Evolutionary conservation across 2,797 vertebrate genomes (phyloP).

Genomic region (Cryptoprocta ferox): DNA sequence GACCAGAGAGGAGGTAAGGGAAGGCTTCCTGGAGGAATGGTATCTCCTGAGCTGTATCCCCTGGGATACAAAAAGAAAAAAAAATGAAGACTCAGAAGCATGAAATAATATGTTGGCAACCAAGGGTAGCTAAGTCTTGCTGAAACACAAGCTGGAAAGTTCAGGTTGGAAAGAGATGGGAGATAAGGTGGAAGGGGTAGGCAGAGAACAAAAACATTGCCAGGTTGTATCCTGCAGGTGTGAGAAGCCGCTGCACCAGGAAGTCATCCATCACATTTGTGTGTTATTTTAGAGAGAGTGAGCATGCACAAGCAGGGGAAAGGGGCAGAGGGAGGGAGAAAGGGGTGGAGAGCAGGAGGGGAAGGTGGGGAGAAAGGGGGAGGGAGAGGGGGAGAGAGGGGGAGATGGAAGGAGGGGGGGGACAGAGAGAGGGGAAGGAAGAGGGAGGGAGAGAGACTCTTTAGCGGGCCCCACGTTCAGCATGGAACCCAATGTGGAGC

Average conservation of each 20-base stretch:
- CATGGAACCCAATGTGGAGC: too few relatives aligned
- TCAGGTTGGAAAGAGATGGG: neutral
- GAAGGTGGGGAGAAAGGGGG: fast-evolving
- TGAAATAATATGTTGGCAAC: neutral
- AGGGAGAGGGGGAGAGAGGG: too few relatives aligned
- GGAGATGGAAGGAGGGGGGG: fast-evolving
- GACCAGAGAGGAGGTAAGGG: neutral
- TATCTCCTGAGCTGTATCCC: neutral
- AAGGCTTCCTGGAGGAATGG: neutral
- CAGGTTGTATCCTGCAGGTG: neutral
- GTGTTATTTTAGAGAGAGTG: neutral
- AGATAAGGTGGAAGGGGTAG: neutral
- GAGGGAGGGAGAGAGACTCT: too few relatives aligned
- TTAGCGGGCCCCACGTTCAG: too few relatives aligned
- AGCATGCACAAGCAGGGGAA: too few relatives aligned
- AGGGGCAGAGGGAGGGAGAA: too few relatives aligned
- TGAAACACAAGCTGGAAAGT: neutral
- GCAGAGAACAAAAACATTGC: neutral
- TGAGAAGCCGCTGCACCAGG: neutral
- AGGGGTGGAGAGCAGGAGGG: too few relatives aligned
- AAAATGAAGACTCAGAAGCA: neutral
- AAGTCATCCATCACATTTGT: neutral
- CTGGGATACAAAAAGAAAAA: neutral
- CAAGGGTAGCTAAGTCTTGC: neutral
- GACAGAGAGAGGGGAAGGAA: fast-evolving